Evolutionary conservation across 1,140 invertebrate species (phyloP), one percentile per base, ranked within the genome.

Genomic region (Sinonovacula constricta): DNA sequence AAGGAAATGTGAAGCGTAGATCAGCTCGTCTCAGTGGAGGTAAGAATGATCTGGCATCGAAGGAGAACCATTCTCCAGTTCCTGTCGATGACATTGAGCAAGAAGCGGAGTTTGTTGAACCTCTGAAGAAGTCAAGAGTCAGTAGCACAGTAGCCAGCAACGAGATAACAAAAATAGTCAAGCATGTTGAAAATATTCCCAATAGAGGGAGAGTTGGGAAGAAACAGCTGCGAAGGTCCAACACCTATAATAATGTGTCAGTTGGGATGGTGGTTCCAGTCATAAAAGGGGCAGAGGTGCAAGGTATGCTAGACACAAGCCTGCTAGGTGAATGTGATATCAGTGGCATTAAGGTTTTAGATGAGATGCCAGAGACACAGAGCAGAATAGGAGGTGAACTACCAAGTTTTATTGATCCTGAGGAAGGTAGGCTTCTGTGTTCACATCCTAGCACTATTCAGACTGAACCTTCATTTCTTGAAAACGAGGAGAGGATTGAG

Each of bases 211-310:
- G n/a, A n/a, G n/a, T n/a, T n/a, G n/a, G n/a, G n/a, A n/a, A n/a
- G n/a, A 60, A 63, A 10, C 60, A 69, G 22, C 69, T 78, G 75
- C 60, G 75, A 26, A 31, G 75, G 24, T 78, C 75, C 28, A 70
- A 70, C 51, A 78, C 75, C 4, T 78, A 78, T 51, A 69, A 65
- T 2, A 68, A 78, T 39, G 67, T 78, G 18, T 78, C 66, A 33
- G 57, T 65, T 69, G 75, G 75, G 18, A 31, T 78, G 10, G 65
- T 51, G 31, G 67, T 78, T 30, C 75, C 75, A 15, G 62, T 78
- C 31, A 78, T 78, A 3, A 54, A 62, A 1, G 66, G 66, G n/a
- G 75, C 69, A 14, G 53, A 5, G 1, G 75, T 78, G 1, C 28
- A 62, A 15, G 75, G 75, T 22, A 49, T 28, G 4, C 56, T 56